phyloP scores from a whole-genome alignment of 2,113 vertebrate species.

The Leptocoma aspasia region DNA sequence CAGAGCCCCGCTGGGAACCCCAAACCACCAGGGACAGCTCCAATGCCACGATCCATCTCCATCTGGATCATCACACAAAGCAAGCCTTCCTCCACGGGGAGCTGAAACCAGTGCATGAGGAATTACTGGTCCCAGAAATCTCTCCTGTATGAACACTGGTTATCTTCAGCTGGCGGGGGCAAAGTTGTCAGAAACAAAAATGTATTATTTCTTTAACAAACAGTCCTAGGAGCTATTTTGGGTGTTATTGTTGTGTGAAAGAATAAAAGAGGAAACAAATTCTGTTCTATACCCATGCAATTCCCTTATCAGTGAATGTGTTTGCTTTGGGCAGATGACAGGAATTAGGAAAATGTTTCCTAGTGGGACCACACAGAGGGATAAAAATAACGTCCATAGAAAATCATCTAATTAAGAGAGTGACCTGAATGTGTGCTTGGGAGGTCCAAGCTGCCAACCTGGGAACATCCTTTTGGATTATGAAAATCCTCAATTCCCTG shows the following conservation, averaged over 20 bases:
- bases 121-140: not conserved
- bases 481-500: not conserved
- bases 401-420: not conserved
- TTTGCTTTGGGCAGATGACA: not conserved
- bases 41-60: rapidly evolving
- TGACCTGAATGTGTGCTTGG: not conserved
- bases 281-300: not conserved
- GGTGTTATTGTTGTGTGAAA: not conserved
- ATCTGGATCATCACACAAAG: rapidly evolving
- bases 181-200: not conserved
- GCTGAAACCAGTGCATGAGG: not conserved
- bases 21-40: not conserved
- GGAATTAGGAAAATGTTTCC: not conserved
- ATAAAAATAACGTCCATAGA: not conserved
- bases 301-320: not conserved
- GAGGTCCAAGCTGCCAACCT: not conserved
- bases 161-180: rapidly evolving
- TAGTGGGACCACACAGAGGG: not conserved
- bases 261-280: not conserved
- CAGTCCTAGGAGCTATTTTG: not conserved
- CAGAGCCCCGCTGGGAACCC: not conserved
- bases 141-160: not conserved
- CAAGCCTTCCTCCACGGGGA: not conserved
- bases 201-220: not conserved
- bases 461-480: not conserved